These are phyloP conservation scores for Azemiops feae DNA, from an alignment of 2,113 vertebrate genomes.

Conservation along the genomic window DNA sequence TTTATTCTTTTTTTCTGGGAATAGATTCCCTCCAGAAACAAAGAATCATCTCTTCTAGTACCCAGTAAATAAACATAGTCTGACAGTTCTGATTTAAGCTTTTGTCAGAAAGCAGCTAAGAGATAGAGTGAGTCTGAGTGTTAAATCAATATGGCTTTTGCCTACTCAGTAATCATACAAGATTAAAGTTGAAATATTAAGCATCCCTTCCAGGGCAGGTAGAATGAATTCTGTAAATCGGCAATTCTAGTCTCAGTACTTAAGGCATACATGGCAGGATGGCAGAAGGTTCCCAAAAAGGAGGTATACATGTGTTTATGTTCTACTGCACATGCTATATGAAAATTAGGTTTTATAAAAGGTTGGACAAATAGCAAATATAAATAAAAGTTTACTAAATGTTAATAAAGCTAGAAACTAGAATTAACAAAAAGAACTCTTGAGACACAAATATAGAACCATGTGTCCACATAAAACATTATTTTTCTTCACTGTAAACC, in stretches of 20 bases:
- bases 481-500: neutral
- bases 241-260: conserved; percentile 30
- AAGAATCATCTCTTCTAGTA: conserved; percentile 19
- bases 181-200: conserved; percentile 52
- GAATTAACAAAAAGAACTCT: neutral
- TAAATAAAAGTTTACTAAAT: neutral
- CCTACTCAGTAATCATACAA: conserved; percentile 43
- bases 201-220: conserved; percentile 41
- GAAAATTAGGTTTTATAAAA: neutral
- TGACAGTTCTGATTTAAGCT: conserved; percentile 51
- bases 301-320: neutral
- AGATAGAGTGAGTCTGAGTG: conserved; percentile 51
- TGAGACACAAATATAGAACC: neutral
- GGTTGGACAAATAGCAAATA: neutral
- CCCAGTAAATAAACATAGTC: conserved; percentile 51
- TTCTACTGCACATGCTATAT: neutral
- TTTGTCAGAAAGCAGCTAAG: conserved; percentile 43
- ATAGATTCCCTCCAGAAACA: conserved; percentile 40
- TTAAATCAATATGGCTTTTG: conserved; percentile 62
- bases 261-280: conserved; percentile 11
- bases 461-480: neutral
- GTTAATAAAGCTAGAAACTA: neutral
- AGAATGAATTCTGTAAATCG: conserved; percentile 40
- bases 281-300: neutral
- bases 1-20: conserved; percentile 2